A percentile compares a stretch with the other conserved stretches of the same genome.
Conservation (phyloP, 1,140 invertebrate species). For the Stegodyphus mimosarum region DNA sequence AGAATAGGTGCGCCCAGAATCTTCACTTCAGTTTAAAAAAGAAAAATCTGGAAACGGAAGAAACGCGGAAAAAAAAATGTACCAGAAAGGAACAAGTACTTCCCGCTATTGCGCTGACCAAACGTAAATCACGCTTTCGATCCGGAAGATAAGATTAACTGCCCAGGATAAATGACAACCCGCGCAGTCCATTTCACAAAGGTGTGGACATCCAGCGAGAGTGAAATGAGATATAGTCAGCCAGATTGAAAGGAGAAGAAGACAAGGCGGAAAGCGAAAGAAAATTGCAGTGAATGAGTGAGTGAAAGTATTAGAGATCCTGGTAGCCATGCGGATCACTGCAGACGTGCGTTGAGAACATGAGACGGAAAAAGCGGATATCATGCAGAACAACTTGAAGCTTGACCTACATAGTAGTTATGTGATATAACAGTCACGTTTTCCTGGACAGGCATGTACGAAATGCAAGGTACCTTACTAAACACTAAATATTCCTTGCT, state of each 20-base stretch:
- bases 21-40: not conserved
- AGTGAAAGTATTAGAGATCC: not conserved
- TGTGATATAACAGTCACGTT: not conserved
- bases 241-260: not conserved
- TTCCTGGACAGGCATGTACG: not conserved
- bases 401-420: constrained; percentile 15
- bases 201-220: constrained; percentile 29
- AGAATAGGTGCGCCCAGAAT: too few species aligned
- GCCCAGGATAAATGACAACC: constrained; percentile 39
- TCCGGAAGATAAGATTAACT: constrained; percentile 50
- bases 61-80: not conserved
- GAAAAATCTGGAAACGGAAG: not conserved
- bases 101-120: constrained; percentile 14
- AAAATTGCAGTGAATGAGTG: not conserved
- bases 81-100: not conserved
- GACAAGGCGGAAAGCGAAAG: constrained; percentile 1
- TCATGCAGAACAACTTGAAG: constrained; percentile 37
- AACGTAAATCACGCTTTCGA: constrained; percentile 47
- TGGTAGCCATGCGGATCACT: constrained; percentile 39
- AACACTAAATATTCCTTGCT: too few species aligned
- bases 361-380: constrained; percentile 11
- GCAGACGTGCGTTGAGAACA: constrained; percentile 10
- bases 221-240: constrained; percentile 21
- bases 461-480: not conserved
- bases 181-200: constrained; percentile 1